These are phyloP conservation scores for Xenotilapia longispinis DNA, from an alignment of 2,113 vertebrate species.

Conservation along the genomic window DNA sequence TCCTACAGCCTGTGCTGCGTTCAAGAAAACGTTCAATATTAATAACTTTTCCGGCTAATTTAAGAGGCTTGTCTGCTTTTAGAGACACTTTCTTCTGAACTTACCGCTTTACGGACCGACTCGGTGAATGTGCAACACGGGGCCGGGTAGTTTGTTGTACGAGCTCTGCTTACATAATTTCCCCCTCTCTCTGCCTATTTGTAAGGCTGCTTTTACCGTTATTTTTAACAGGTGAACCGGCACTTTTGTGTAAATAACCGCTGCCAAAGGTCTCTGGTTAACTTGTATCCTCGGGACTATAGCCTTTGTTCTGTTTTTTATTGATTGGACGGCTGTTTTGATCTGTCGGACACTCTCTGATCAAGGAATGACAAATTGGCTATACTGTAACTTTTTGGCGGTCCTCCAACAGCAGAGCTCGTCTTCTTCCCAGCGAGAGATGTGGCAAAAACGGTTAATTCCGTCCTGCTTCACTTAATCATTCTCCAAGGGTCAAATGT, in stretches of 20 bases:
- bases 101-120: neutral
- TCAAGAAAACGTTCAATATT: rapidly evolving
- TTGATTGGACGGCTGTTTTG: neutral
- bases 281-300: neutral
- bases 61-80: neutral
- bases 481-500: neutral
- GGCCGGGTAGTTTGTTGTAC: constrained; percentile 2
- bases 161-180: constrained; percentile 55
- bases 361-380: neutral
- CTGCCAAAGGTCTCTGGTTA: neutral
- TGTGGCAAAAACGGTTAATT: neutral
- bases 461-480: neutral
- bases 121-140: neutral
- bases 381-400: neutral
- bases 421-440: neutral
- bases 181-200: constrained; percentile 11
- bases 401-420: neutral
- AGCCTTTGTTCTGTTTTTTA: constrained; percentile 34
- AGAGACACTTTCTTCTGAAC: neutral
- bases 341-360: neutral
- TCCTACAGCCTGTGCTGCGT: neutral
- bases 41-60: neutral
- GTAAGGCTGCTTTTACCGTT: constrained; percentile 60
- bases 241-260: neutral
- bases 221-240: constrained; percentile 66